Conservation (phyloP, 2,797 vertebrate species). For the Rallus crepitans region DNA sequence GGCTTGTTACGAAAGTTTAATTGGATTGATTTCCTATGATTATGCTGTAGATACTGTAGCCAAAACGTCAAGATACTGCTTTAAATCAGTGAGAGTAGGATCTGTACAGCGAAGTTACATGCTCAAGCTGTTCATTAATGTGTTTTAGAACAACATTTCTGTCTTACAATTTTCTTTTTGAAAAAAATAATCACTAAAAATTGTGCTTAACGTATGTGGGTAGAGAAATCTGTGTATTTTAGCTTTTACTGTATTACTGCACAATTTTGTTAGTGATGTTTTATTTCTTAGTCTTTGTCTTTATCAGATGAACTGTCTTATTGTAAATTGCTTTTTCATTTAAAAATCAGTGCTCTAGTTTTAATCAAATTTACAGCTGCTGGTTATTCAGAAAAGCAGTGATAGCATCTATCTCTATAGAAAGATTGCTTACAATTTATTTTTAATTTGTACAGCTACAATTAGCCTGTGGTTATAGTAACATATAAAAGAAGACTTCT, state of each 20-base stretch:
- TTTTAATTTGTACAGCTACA: not conserved
- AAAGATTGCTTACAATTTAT: not conserved
- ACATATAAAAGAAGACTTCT: not conserved
- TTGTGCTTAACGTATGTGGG: not conserved
- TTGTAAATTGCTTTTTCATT: not conserved
- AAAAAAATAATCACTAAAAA: not conserved
- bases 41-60: not conserved
- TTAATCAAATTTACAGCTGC: not conserved
- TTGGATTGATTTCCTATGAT: not conserved
- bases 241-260: not conserved
- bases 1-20: not conserved
- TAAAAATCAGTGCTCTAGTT: not conserved
- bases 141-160: not conserved
- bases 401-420: not conserved
- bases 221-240: not conserved
- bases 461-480: not conserved
- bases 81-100: not conserved
- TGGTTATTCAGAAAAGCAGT: not conserved
- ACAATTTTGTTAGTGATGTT: not conserved
- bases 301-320: not conserved
- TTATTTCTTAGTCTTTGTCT: not conserved
- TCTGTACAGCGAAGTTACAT: not conserved
- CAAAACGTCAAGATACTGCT: not conserved
- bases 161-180: not conserved
- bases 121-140: not conserved